A percentile compares a stretch with the other conserved stretches of the same genome.
These are phyloP conservation scores for Mactromeris polynyma DNA, from an alignment of 2,888 invertebrate species.

Conservation along the genomic window DNA sequence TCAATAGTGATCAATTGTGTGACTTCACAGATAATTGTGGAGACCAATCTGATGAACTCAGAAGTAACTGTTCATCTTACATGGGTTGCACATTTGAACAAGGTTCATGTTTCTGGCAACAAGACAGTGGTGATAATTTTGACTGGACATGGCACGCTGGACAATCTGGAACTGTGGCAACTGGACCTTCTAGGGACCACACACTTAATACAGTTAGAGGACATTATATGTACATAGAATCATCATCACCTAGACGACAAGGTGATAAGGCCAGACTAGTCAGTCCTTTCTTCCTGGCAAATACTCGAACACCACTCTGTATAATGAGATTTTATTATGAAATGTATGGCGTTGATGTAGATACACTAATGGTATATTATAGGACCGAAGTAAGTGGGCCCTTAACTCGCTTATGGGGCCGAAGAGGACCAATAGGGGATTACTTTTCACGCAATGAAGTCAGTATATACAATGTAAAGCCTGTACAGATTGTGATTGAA, in stretches of 20 bases:
- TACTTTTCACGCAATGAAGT: conserved; percentile 80
- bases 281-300: conserved; percentile 73
- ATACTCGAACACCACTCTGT: conserved; percentile 70
- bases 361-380: conserved; percentile 79
- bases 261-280: conserved; percentile 85
- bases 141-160: conserved; percentile 84
- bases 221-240: conserved; percentile 82
- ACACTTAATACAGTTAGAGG: conserved; percentile 79
- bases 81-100: conserved; percentile 80
- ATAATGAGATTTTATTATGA: conserved; percentile 82
- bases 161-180: conserved; percentile 76
- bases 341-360: conserved; percentile 83
- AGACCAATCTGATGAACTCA: conserved; percentile 82
- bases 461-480: conserved; percentile 67
- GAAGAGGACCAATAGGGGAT: conserved; percentile 73
- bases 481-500: conserved; percentile 83
- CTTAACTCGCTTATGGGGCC: conserved; percentile 67
- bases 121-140: conserved; percentile 83
- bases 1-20: conserved; percentile 74
- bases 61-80: conserved; percentile 52
- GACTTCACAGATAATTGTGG: conserved; percentile 85
- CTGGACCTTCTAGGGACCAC: conserved; percentile 85
- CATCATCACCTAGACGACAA: conserved; percentile 74
- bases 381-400: conserved; percentile 78
- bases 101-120: conserved; percentile 79